Base-by-base conservation (phyloP, 1,140 invertebrate genomes). In the Heliconius hermathena region DNA sequence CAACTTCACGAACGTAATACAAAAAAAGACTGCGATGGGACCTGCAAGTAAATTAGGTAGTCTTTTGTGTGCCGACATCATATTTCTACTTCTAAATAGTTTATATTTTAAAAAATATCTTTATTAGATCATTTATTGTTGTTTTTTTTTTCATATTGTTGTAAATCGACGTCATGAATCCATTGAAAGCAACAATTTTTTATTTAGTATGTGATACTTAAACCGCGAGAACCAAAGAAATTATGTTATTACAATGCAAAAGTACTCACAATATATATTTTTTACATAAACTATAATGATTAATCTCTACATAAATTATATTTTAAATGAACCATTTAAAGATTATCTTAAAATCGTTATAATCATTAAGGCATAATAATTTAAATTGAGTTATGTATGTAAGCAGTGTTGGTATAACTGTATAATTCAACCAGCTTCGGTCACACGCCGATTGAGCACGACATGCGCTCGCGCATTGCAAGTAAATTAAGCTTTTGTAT, bases 1-100 rank as follows among this genome's bases (percentile, higher is more conserved):
- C 82, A 85, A 84, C 81, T 84, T 83, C 84, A 83, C 84, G 84
- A 83, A 80, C 83, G 85, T 84, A 83, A 83, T 80, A 89, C 84
- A 89, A 88, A 88, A 57, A 89, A 87, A 82, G 82, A 79, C 76
- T 79, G 82, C 74, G 83, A 82, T 81, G 76, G 78, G 82, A 78
- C 78, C 66, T 84, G 85, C 80, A 84, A 81, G 82, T 82, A 80
- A 84, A 87, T 88, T 86, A 86, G 82, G 82, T 82, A 79, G 81
- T 82, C 83, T 82, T 83, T 84, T 84, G 80, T 81, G 82, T 78
- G 81, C 85, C 84, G 84, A 84, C 84, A 76, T 77, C 72, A 57
- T 57, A 57, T 57, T 57, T 57, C 54, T 57, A 57, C n/a, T 57
- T 57, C n/a, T 9, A 9, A 16, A 57, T 22, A 9, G 8, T 22